Conservation (phyloP, 2,113 vertebrate genomes). For the Malurus cyaneus region DNA sequence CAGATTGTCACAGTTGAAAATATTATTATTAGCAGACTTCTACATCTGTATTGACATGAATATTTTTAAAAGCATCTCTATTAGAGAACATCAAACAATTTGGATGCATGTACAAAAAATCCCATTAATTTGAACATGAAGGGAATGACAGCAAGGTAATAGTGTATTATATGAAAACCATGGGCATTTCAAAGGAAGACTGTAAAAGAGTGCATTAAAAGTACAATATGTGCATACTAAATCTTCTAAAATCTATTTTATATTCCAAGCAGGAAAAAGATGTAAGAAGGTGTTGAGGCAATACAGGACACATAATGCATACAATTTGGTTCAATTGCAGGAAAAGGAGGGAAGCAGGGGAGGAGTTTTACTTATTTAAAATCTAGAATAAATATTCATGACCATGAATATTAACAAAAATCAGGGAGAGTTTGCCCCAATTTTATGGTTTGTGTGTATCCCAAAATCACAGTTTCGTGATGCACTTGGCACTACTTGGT, state of each 20-base stretch:
- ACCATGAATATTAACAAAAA: neutral
- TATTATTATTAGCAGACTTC: neutral
- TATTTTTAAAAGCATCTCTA: neutral
- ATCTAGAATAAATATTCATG: neutral
- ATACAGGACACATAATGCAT: neutral
- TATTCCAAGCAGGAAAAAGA: neutral
- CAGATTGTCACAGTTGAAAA: neutral
- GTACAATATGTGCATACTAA: neutral
- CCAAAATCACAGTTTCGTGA: neutral
- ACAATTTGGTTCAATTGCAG: neutral
- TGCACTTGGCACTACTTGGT: neutral
- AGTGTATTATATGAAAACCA: neutral
- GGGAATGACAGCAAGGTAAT: neutral
- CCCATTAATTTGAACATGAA: constrained; percentile 13
- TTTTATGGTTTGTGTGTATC: neutral
- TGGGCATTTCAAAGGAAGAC: neutral
- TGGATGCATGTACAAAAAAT: neutral
- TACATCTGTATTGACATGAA: neutral
- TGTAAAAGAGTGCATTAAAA: neutral
- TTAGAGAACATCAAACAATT: neutral
- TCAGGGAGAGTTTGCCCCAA: neutral
- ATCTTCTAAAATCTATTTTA: neutral
- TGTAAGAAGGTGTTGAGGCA: neutral
- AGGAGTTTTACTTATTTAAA: neutral
- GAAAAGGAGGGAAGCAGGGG: fast-evolving